Evolutionary conservation across 1,140 invertebrate genomes (phyloP), one percentile per base, ranked within the genome.

Genomic region (Reticulitermes speratus): DNA sequence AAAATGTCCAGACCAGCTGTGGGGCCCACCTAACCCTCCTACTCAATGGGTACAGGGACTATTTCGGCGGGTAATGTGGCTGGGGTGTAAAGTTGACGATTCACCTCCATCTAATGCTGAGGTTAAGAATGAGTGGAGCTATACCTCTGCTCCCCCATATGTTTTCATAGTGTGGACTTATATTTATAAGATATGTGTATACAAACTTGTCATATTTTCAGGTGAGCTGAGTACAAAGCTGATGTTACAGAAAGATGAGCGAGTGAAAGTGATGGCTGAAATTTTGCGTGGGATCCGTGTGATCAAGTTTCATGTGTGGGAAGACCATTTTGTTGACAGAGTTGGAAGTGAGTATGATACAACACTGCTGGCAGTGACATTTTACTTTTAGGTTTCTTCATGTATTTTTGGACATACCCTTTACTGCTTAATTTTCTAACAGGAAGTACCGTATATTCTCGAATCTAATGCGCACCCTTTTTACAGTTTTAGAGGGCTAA

Each of bases 221-320:
- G 85, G 85, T 3, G 38, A 52, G 30, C 93, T 98, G 30, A 99
- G 97, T 89, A 95, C 93, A 86, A 94, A 96, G 89, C 93, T 99
- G 92, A 99, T 99, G 98, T 90, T 92, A 19, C 94, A 95, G 88
- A 99, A 99, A 92, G 99, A 99, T 92, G 90, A 93, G 32, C 93
- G 98, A 89, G 96, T 99, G 0, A 96, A 96, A 90, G 90, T 98
- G 14, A 97, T 98, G 89, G 96, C 95, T 84, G 98, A 99, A 93
- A 93, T 97, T 87, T 92, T 99, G 82, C 93, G 93, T 88, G 97
- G 97, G 44, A 97, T 99, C 83, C 94, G 95, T 87, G 95, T 96
- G 23, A 95, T 99, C 16, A 99, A 99, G 92, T 93, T 98, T 81
- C 96, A 98, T 90, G 95, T 96, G 44, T 99, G 98, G 98, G 98